phyloP scores from a whole-genome alignment of 2,888 invertebrate species.

The Drosophila pseudotalamancana region DNA sequence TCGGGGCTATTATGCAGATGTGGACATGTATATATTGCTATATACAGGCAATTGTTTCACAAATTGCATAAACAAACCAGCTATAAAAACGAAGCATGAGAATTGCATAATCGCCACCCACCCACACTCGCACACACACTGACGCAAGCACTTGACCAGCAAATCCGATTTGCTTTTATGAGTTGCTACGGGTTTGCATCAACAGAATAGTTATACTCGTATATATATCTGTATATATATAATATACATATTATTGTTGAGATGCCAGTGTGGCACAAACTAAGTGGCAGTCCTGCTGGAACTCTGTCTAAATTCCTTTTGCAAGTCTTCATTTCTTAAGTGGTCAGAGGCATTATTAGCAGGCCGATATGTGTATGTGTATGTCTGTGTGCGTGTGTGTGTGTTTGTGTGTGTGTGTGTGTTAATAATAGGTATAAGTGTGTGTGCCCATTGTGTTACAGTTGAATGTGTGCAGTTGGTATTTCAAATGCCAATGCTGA shows the following conservation, averaged over 20 bases:
- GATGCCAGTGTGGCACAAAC: not conserved
- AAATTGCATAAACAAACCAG: conserved; percentile 43
- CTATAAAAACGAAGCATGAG: conserved; percentile 24
- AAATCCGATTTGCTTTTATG: conserved; percentile 36
- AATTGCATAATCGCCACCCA: conserved; percentile 19
- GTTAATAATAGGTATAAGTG: not conserved
- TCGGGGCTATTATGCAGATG: conserved; percentile 2
- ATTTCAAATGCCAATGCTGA: not conserved
- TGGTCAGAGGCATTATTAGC: not conserved
- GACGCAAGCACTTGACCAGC: conserved; percentile 26
- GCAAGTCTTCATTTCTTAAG: conserved; percentile 5
- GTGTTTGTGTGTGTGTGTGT: not conserved
- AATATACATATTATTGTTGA: too few relatives aligned
- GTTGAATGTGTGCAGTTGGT: not conserved
- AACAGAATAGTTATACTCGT: not conserved
- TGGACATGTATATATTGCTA: conserved; percentile 7
- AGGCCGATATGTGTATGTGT: not conserved
- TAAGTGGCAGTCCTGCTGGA: not conserved
- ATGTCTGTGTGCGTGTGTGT: conserved; percentile 1
- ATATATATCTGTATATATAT: not conserved
- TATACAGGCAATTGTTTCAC: conserved; percentile 27
- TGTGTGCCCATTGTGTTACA: not conserved
- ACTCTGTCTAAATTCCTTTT: conserved; percentile 3
- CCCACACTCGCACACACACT: too few relatives aligned
- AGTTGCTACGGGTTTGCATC: not conserved